Evolutionary conservation across 2,797 vertebrate genomes (phyloP).

Genomic region (Rhodeus uyekii): DNA sequence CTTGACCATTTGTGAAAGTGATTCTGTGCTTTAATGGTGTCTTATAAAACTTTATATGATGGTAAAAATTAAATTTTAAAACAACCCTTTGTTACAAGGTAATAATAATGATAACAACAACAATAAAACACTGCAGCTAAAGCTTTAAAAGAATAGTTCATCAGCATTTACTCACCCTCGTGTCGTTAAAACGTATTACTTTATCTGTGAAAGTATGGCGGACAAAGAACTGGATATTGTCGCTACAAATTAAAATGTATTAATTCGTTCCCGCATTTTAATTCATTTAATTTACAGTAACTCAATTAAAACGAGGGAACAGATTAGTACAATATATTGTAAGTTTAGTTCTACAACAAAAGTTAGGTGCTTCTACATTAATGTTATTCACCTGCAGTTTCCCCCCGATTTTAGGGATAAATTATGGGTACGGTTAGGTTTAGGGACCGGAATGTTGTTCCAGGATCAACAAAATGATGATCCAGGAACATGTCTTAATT

Average conservation of each 20-base stretch:
- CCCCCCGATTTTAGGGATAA: not conserved
- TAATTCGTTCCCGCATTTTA: too few relatives aligned
- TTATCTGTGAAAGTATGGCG: not conserved
- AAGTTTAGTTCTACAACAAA: not conserved
- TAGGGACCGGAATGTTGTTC: not conserved
- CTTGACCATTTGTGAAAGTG: not conserved
- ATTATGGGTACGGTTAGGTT: not conserved
- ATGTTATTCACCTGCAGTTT: not conserved
- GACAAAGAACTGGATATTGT: not conserved
- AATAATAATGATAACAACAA: constrained; percentile 18
- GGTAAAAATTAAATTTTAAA: not conserved
- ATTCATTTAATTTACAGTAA: too few relatives aligned
- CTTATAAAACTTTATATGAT: constrained; percentile 19
- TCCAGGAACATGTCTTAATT: not conserved
- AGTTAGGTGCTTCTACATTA: not conserved
- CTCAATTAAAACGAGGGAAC: too few relatives aligned
- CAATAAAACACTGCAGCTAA: not conserved
- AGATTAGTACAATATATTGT: not conserved
- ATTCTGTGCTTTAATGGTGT: constrained; percentile 1
- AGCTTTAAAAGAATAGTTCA: not conserved
- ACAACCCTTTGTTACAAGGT: not conserved
- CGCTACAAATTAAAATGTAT: too few relatives aligned
- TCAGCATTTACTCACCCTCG: not conserved
- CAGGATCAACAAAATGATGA: not conserved
- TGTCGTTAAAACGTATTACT: not conserved